Percentiles rank a stretch among this genome's conserved stretches.
Conservation (phyloP, 2,797 vertebrate genomes). For the Labroides dimidiatus region DNA sequence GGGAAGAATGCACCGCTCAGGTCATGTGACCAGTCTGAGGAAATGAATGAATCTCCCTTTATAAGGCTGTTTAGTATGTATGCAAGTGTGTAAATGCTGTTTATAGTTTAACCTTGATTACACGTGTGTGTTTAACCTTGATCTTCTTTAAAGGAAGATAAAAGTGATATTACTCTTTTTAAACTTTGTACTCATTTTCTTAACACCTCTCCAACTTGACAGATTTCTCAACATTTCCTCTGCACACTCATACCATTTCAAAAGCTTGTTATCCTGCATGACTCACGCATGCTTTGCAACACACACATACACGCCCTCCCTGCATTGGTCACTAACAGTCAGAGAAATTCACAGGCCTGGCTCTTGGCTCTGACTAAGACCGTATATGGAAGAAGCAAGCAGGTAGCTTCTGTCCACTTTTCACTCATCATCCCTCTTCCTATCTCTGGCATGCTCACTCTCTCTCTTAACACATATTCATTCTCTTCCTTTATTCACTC, state of each 20-base stretch:
- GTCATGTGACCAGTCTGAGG: conserved; percentile 80
- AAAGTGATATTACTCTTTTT: neutral
- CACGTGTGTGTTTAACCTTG: conserved; percentile 15
- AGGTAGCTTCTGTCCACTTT: conserved; percentile 67
- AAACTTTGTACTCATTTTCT: conserved; percentile 12
- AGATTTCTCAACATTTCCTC: conserved; percentile 28
- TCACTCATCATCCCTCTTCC: conserved; percentile 45
- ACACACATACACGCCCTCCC: conserved; percentile 38
- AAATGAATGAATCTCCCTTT: conserved; percentile 80
- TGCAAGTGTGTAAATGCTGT: neutral
- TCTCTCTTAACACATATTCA: conserved; percentile 17
- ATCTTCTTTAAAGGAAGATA: neutral
- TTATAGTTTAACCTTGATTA: conserved; percentile 17
- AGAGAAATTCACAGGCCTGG: conserved; percentile 64
- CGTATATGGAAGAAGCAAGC: conserved; percentile 81
- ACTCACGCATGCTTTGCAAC: conserved; percentile 55
- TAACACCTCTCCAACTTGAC: neutral
- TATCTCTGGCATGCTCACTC: neutral
- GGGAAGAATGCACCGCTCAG: conserved; percentile 70
- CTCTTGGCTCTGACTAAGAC: conserved; percentile 64
- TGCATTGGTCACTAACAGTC: conserved; percentile 65
- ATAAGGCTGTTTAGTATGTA: conserved; percentile 58
- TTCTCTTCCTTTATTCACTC: conserved; percentile 14
- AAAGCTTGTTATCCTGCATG: conserved; percentile 34
- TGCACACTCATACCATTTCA: conserved; percentile 34